These are phyloP conservation scores for Ormyrus labotus DNA, from an alignment of 2,888 invertebrate species.

Conservation along the genomic window DNA sequence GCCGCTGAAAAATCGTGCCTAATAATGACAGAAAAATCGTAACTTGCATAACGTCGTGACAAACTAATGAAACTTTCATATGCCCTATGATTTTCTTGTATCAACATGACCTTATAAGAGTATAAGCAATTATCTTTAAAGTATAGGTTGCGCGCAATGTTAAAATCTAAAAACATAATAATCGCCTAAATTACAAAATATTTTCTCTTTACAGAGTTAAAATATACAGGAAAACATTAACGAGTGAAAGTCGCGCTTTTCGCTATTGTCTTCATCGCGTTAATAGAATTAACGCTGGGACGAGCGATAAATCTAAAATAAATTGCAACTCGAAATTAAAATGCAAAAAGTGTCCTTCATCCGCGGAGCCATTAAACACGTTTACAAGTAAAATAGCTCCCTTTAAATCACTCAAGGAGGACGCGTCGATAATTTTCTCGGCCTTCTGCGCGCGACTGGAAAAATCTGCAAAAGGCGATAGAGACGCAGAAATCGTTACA, in stretches of 20 bases:
- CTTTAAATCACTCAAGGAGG: slow-evolving; percentile 18
- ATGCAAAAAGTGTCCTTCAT: slow-evolving; percentile 35
- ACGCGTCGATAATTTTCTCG: slow-evolving; percentile 30
- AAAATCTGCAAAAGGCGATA: not conserved
- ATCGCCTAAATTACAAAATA: not conserved
- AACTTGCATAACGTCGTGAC: slow-evolving; percentile 36
- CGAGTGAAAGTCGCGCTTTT: not conserved
- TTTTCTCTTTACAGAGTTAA: not conserved
- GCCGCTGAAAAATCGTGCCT: not conserved
- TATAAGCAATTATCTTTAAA: slow-evolving; percentile 32
- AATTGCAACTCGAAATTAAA: slow-evolving; percentile 15
- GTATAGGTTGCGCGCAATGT: slow-evolving; percentile 29
- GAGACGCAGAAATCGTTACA: slow-evolving; percentile 45
- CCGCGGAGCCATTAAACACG: slow-evolving; percentile 26
- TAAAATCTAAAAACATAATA: not conserved
- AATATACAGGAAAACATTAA: not conserved
- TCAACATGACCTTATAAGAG: slow-evolving; percentile 24
- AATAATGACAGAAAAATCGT: slow-evolving; percentile 36
- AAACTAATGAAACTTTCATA: slow-evolving; percentile 20
- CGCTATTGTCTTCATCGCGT: not conserved
- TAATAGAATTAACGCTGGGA: slow-evolving; percentile 29
- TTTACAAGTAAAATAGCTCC: slow-evolving; percentile 29
- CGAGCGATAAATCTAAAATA: slow-evolving; percentile 5
- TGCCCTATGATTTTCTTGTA: slow-evolving; percentile 41
- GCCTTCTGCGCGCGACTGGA: not conserved